Conservation (phyloP, 2,113 vertebrate genomes). For the Oryzias woworae region DNA sequence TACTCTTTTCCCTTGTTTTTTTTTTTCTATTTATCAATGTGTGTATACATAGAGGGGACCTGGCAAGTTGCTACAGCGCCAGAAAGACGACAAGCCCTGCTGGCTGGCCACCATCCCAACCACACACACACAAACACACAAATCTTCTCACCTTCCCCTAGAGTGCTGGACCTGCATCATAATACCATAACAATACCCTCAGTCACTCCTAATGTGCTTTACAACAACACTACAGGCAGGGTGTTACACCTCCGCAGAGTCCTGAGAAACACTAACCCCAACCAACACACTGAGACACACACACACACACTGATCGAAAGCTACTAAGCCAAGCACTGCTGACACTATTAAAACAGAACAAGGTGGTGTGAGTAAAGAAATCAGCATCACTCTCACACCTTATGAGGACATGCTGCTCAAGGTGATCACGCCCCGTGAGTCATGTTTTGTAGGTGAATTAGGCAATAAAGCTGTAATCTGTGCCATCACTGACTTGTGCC, state of each 20-base stretch:
- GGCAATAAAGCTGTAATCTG: conserved; percentile 66
- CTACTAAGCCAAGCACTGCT: conserved; percentile 59
- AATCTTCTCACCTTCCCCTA: conserved; percentile 58
- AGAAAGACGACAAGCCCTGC: conserved; percentile 18
- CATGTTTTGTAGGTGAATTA: conserved; percentile 58
- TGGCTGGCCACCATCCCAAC: conserved; percentile 36
- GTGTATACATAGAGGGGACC: not conserved
- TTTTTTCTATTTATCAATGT: too few species aligned
- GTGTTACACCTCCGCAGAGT: conserved; percentile 67
- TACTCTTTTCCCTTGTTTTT: too few species aligned
- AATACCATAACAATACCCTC: conserved; percentile 71
- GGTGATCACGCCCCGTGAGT: conserved; percentile 54
- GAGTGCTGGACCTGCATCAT: conserved; percentile 61
- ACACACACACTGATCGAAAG: conserved; percentile 59
- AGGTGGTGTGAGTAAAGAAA: conserved; percentile 51
- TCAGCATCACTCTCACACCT: conserved; percentile 53
- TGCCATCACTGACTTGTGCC: conserved; percentile 54
- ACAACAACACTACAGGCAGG: conserved; percentile 71
- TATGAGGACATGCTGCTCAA: conserved; percentile 47
- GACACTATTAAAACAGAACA: conserved; percentile 67
- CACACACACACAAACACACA: conserved; percentile 31
- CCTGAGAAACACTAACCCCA: conserved; percentile 56
- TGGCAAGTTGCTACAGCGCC: not conserved
- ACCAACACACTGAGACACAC: conserved; percentile 13
- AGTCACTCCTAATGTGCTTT: conserved; percentile 68